These are phyloP conservation scores for Anguilla pacifica DNA, from an alignment of 2,797 vertebrate genomes.

Conservation along the genomic window DNA sequence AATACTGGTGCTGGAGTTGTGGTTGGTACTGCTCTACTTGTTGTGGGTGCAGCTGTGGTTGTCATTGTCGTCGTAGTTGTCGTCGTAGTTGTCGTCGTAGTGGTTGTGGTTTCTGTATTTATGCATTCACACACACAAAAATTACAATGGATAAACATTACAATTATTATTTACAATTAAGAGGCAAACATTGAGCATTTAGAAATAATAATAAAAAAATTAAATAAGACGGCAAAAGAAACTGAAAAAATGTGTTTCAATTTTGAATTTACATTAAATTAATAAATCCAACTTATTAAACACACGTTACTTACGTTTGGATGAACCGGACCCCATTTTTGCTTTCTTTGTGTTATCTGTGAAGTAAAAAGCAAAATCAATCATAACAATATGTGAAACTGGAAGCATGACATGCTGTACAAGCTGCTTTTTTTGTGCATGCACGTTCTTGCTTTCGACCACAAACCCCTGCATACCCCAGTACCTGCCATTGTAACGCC, in stretches of 20 bases:
- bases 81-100: not conserved
- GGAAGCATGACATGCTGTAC: not conserved
- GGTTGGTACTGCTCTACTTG: not conserved
- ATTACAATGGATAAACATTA: not conserved
- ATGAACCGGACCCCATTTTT: not conserved
- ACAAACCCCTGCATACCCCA: no score
- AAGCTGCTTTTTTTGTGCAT: no score
- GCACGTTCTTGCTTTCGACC: no score
- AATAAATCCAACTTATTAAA: not conserved
- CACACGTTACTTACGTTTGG: not conserved
- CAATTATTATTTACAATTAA: not conserved
- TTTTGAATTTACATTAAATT: not conserved
- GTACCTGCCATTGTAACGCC: no score
- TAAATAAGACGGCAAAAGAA: not conserved
- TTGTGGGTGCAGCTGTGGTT: no score
- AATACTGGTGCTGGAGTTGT: not conserved
- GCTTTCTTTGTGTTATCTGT: not conserved
- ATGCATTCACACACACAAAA: not conserved
- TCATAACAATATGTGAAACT: not conserved
- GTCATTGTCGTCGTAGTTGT: not conserved
- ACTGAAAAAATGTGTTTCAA: not conserved
- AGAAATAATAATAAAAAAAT: not conserved
- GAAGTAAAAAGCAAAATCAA: not conserved
- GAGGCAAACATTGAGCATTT: not conserved
- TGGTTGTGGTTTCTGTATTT: conserved; percentile 10